Conservation (phyloP, 2,888 invertebrate genomes). For the Morpho achilles region DNA sequence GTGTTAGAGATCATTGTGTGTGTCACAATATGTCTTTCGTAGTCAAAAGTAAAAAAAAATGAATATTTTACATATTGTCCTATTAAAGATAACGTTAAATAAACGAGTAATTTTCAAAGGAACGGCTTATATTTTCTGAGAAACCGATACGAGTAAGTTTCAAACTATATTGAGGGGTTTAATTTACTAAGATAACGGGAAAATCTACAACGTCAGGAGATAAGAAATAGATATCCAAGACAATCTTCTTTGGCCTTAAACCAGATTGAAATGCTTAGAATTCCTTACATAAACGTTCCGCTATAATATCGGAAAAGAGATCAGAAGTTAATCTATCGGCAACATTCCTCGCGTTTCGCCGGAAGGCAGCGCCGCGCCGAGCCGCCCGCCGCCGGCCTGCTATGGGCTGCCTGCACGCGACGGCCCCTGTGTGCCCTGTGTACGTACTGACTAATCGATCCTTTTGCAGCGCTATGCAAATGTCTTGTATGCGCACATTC, state of each 20-base stretch:
- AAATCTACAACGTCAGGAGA: conserved; percentile 1
- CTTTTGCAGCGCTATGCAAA: conserved; percentile 46
- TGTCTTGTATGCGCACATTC: conserved; percentile 24
- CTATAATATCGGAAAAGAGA: conserved; percentile 78
- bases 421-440: conserved; percentile 41
- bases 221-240: conserved; percentile 13
- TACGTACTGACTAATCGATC: conserved; percentile 59
- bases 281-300: conserved; percentile 73
- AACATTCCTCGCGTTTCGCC: conserved; percentile 77
- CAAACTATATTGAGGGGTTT: not conserved
- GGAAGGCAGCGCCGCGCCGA: conserved; percentile 62
- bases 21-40: no score
- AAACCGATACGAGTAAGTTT: not conserved
- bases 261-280: conserved; percentile 73
- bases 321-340: conserved; percentile 79
- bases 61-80: not conserved
- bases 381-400: conserved; percentile 34
- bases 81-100: not conserved
- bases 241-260: conserved; percentile 63
- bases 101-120: not conserved
- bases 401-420: conserved; percentile 60
- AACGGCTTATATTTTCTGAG: not conserved
- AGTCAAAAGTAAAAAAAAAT: no score
- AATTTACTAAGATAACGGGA: conserved; percentile 6
- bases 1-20: no score